phyloP scores from a whole-genome alignment of 2,797 vertebrate species.

The Sebastes itinus region DNA sequence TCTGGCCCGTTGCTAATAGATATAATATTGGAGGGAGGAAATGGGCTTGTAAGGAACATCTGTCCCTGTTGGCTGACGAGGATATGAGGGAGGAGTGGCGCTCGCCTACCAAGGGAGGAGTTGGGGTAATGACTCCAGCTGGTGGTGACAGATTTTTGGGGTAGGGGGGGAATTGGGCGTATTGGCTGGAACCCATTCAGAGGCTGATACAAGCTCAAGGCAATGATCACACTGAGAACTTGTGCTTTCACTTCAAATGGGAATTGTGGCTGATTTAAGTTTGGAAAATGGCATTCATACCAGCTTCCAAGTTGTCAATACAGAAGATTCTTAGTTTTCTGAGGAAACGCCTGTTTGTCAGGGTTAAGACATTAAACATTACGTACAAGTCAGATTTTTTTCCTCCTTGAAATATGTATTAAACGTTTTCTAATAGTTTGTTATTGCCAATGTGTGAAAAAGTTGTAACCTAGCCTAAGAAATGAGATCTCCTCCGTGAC shows the following conservation, averaged over 20 bases:
- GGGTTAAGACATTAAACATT: background rate
- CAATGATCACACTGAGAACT: slow-evolving; percentile 51
- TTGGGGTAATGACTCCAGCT: slow-evolving; percentile 76
- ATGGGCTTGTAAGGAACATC: slow-evolving; percentile 74
- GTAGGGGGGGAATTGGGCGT: slow-evolving; percentile 28
- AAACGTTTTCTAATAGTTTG: too few species aligned
- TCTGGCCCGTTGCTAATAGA: slow-evolving; percentile 50
- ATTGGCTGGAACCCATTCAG: slow-evolving; percentile 44
- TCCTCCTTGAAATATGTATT: background rate
- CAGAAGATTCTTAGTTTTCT: slow-evolving; percentile 1
- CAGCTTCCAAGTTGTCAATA: slow-evolving; percentile 6
- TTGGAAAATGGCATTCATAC: slow-evolving; percentile 14
- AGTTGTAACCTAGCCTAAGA: too few species aligned
- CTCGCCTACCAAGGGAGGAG: slow-evolving; percentile 55
- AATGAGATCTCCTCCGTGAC: too few species aligned
- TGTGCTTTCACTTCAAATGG: slow-evolving; percentile 27
- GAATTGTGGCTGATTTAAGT: slow-evolving; percentile 17
- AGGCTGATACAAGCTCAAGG: slow-evolving; percentile 55
- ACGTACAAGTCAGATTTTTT: background rate
- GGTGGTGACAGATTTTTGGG: slow-evolving; percentile 81
- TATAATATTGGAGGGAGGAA: slow-evolving; percentile 62
- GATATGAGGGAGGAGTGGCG: slow-evolving; percentile 59
- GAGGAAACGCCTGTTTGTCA: background rate
- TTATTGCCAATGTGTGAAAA: too few species aligned
- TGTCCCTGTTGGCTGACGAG: slow-evolving; percentile 67